Base-by-base conservation (phyloP, 2,888 invertebrate genomes). In the Panopea generosa region DNA sequence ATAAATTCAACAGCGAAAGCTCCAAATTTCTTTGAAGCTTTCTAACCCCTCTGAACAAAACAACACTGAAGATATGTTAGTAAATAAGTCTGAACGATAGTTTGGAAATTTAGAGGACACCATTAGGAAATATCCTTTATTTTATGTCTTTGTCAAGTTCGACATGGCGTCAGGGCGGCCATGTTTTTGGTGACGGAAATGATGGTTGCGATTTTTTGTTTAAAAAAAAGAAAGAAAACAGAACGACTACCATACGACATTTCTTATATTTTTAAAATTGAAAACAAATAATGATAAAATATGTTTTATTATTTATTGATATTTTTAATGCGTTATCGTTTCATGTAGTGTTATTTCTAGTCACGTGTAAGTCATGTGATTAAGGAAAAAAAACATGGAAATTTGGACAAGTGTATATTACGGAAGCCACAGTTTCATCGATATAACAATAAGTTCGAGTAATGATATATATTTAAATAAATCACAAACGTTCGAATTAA, bases 1-100 rank as follows among this genome's bases (percentile, higher is more conserved):
- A 87, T 90, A 85, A 86, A 89, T 94, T 95, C 96, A 95, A 95
- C 95, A 95, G 95, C 96, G 96, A 97, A 97, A 97, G 96, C 97
- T 97, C 97, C 97, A 97, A 97, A 87, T 81, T 81, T 78, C 84
- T 89, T 90, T 87, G 88, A 89, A 89, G 89, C 90, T 85, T 86
- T 89, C 90, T 86, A 78, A 65, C 75, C 81, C 84, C 84, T 52
- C 69, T 69, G 61, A 22, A 75, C 74, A 72, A 77, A 73, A 70
- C 72, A 40, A 65, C 75, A 20, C 56, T 76, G 67, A 52, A 11
- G n/a, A 27, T 69, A 49, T 45, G 52, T 63, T 76, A 66, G 67
- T 69, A 74, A 83, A 83, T 77, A 63, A 82, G 68, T 74, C 53
- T 71, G 70, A 69, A 78, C 72, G 76, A 70, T 65, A 74, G 66